Percentiles rank a stretch among this genome's conserved stretches.
Evolutionary conservation across 2,113 vertebrate species (phyloP).

Genomic region (Trogon melanurus): DNA sequence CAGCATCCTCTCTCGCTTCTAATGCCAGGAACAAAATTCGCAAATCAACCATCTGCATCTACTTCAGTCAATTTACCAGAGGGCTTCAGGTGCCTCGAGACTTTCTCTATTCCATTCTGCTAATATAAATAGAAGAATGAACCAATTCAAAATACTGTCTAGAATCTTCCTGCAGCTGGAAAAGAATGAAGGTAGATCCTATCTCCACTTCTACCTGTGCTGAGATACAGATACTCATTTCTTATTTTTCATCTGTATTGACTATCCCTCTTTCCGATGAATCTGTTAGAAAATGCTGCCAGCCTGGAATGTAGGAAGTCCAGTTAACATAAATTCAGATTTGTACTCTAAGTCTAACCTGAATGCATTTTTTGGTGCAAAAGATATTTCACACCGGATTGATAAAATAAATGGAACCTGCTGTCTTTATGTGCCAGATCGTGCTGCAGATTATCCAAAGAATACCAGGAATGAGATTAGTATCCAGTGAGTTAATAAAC

Average conservation of each 20-base stretch:
- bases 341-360: not conserved
- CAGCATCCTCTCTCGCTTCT: not conserved
- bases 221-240: not conserved
- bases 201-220: not conserved
- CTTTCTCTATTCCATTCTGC: not conserved
- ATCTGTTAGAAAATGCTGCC: not conserved
- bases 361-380: not conserved
- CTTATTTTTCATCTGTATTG: not conserved
- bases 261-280: not conserved
- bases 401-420: slow-evolving; percentile 1
- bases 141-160: not conserved
- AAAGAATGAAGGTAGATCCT: slow-evolving; percentile 30
- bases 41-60: not conserved
- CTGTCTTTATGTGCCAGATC: not conserved
- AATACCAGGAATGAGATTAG: not conserved
- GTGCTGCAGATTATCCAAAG: not conserved
- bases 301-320: not conserved
- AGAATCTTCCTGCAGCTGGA: not conserved
- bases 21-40: not conserved
- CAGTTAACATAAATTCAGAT: not conserved
- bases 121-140: slow-evolving; percentile 18
- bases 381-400: not conserved
- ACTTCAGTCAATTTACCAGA: not conserved
- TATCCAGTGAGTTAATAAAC: slow-evolving; percentile 14
- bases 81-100: not conserved